Percentiles rank a stretch among this genome's conserved stretches.
Evolutionary conservation across 2,888 invertebrate genomes (phyloP).

Genomic region (Phlogophora meticulosa): DNA sequence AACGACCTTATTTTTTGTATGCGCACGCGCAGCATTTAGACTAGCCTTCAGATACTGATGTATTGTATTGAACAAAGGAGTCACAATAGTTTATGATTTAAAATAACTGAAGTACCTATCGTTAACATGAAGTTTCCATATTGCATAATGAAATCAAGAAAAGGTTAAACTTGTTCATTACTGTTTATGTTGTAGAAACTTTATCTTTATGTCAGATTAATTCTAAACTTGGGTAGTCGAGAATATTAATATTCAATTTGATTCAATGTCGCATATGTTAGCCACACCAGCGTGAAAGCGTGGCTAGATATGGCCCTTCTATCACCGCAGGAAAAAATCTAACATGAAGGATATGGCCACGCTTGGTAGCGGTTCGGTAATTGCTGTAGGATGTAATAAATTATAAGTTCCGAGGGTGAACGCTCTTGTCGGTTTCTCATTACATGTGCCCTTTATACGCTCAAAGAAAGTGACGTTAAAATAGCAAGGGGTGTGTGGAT

Average conservation of each 20-base stretch:
- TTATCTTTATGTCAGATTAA: constrained; percentile 23
- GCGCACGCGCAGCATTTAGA: constrained; percentile 35
- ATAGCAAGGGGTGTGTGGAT: not conserved
- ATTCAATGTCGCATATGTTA: constrained; percentile 41
- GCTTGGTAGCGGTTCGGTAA: constrained; percentile 31
- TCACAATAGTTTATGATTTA: constrained; percentile 1
- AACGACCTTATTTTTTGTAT: constrained; percentile 61
- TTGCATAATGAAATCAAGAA: constrained; percentile 36
- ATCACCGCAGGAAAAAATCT: constrained; percentile 32
- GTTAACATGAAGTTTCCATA: not conserved
- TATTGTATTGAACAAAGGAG: constrained; percentile 46
- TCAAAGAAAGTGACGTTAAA: not conserved
- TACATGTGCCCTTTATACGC: constrained; percentile 10
- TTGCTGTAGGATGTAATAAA: constrained; percentile 26
- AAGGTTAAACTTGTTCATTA: constrained; percentile 18
- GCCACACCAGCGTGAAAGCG: constrained; percentile 26
- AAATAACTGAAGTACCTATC: not conserved
- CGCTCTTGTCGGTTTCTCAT: constrained; percentile 12
- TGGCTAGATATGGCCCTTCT: constrained; percentile 30
- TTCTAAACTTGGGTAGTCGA: constrained; percentile 28
- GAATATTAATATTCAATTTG: constrained; percentile 51
- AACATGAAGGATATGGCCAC: constrained; percentile 27
- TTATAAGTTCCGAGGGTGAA: constrained; percentile 31
- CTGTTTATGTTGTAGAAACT: constrained; percentile 43
- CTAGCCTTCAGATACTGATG: constrained; percentile 41